Base-by-base conservation (phyloP, 2,113 vertebrate species). In the Paedocypris sp. region DNA sequence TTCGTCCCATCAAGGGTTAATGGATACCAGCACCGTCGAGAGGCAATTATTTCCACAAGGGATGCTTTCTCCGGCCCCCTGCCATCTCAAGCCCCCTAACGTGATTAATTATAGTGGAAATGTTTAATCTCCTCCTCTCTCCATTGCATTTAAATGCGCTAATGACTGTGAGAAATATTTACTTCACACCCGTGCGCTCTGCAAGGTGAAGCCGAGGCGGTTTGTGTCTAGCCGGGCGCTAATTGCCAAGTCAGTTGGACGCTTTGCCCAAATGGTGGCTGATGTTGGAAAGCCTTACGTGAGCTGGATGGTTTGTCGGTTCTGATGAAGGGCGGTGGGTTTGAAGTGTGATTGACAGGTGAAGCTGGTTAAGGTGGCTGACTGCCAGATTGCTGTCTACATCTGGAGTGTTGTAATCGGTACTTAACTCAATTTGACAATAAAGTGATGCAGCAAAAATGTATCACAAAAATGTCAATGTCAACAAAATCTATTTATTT, bases 21-120 rank as follows among this genome's bases (percentile, higher is more conserved):
- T 51, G 58, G 60, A 66, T 69, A 48, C 62, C 64, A 71, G 73
- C 64, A 66, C 31, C 54, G 60, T 67, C 59, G 33, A 68, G 67
- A 70, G 60, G 48, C 73, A 81, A 80, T 80, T 80, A 80, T 80
- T 74, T 79, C 70, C 71, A 38, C 46, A 53, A 68, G 71, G 66
- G 52, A 49, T 68, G 64, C 68, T 59, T 75, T 77, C 69, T 60
- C 62, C 41, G 25, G 52, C 35, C 49, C 62, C 29, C 25, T 60
- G 59, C 71, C 64, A 48, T 53, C 50, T 70, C 65, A 68, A 46
- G 42, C 58, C n/a, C 54, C 73, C 25, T 67, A 28, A 50, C 32
- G 43, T 75, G 75, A 73, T 82, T 77, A 77, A 81, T 81, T 78
- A 73, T 66, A 57, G 52, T 60, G 59, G 69, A 77, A 77, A 79